Conservation (phyloP, 2,888 invertebrate genomes). For the Pachycephus smyrnensis region DNA sequence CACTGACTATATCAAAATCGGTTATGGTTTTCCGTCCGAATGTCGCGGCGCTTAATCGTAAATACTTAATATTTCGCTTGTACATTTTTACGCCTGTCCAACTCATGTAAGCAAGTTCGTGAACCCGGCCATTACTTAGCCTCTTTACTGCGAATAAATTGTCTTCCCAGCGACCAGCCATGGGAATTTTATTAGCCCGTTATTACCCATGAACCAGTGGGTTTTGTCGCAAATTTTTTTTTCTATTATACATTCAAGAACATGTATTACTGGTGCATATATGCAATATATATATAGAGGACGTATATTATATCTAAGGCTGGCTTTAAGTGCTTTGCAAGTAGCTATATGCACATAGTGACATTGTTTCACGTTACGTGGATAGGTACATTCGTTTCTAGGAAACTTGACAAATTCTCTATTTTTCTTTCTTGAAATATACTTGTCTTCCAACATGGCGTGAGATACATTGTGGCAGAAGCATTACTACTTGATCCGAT, state of each 20-base stretch:
- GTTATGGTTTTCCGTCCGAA: not conserved
- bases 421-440: not conserved
- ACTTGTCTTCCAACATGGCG: not conserved
- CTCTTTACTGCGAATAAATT: slow-evolving; percentile 49
- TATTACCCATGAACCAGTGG: not conserved
- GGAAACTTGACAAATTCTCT: not conserved
- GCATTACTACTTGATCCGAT: not conserved
- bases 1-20: not conserved
- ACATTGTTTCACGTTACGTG: not conserved
- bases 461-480: not conserved
- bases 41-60: not conserved
- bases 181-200: slow-evolving; percentile 17
- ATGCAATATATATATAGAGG: not conserved
- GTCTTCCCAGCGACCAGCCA: slow-evolving; percentile 21
- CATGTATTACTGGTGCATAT: not conserved
- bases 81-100: not conserved
- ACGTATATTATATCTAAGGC: not conserved
- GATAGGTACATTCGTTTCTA: not conserved
- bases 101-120: slow-evolving; percentile 21
- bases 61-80: not conserved
- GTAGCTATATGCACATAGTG: not conserved
- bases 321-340: not conserved
- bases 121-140: slow-evolving; percentile 40
- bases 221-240: slow-evolving; percentile 8
- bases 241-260: not conserved